Base-by-base conservation (phyloP, 2,113 vertebrate genomes). In the Anthoscopus minutus region DNA sequence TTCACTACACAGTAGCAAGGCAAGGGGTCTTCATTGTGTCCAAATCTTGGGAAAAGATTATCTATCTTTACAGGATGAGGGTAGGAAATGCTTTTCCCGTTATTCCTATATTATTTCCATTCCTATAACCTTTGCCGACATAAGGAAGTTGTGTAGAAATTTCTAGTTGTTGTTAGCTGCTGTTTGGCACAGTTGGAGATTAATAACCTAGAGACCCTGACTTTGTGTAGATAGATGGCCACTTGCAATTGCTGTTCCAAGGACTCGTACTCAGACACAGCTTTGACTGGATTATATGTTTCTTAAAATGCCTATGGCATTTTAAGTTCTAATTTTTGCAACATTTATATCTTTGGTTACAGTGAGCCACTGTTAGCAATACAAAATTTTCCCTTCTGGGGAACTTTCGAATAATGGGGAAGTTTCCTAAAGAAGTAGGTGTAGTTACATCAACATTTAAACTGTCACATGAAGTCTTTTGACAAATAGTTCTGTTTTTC, bases 381-480 rank as follows among this genome's bases (percentile, higher is more conserved):
- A 58, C 2, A 91, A 62, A 94, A 94, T 88, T 96, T 95, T 96
- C 94, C 93, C 89, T 73, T 6, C 21, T 73, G 95, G 95, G 94
- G 91, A 92, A 92, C 81, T 96, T 94, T 88, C 45, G 42, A 73
- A 5, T 62, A 80, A 73, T 51, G 76, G 51, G 88, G 91, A 96
- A 96, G 76, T 95, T 85, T 96, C n/a, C 79, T 93, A 6, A 82
- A 85, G 61, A 93, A 94, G 87, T 81, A 73, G 38, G 54, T 69
- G 62, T 72, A 50, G 31, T 87, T 85, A 80, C 42, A 57, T 72
- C 70, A 81, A 33, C 62, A 47, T 80, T 65, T 70, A 90, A 62
- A 51, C 54, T 73, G 61, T 88, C 70, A 64, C 65, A 45, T 40
- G 58, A 77, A 72, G 27, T 16, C 19, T 86, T 88, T 66, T 15